Conservation (phyloP, 2,888 invertebrate genomes). For the Athripsodes cinereus region DNA sequence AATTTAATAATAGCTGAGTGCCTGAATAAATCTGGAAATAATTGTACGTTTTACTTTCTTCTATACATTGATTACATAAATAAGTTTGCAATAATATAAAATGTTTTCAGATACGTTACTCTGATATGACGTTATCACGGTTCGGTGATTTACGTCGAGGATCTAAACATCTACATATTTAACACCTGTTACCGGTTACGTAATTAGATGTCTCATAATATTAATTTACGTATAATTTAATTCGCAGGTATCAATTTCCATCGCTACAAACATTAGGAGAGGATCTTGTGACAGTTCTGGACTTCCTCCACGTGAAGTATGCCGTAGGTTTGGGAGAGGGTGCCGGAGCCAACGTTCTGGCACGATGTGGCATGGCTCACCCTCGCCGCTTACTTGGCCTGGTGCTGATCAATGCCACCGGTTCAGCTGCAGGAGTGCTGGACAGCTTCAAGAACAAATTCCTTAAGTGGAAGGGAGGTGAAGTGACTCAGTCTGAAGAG, state of each 20-base stretch:
- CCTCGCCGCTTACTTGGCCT: constrained; percentile 73
- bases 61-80: too few species aligned
- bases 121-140: too few species aligned
- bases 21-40: too few species aligned
- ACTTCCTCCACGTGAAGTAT: constrained; percentile 75
- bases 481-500: constrained; percentile 82
- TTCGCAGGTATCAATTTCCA: constrained; percentile 68
- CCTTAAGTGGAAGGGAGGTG: constrained; percentile 76
- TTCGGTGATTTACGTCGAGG: too few species aligned
- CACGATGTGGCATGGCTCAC: constrained; percentile 77
- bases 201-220: too few species aligned
- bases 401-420: constrained; percentile 81
- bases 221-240: too few species aligned
- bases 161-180: too few species aligned
- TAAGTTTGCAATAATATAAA: too few species aligned
- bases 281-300: constrained; percentile 73
- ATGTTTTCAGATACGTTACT: too few species aligned
- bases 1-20: too few species aligned
- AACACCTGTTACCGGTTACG: too few species aligned
- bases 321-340: constrained; percentile 84
- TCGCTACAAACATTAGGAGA: constrained; percentile 76
- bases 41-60: too few species aligned
- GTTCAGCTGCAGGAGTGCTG: constrained; percentile 77
- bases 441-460: constrained; percentile 82
- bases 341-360: constrained; percentile 80